Evolutionary conservation across 1,140 invertebrate genomes (phyloP).

Genomic region (Drosophila chauvacae): DNA sequence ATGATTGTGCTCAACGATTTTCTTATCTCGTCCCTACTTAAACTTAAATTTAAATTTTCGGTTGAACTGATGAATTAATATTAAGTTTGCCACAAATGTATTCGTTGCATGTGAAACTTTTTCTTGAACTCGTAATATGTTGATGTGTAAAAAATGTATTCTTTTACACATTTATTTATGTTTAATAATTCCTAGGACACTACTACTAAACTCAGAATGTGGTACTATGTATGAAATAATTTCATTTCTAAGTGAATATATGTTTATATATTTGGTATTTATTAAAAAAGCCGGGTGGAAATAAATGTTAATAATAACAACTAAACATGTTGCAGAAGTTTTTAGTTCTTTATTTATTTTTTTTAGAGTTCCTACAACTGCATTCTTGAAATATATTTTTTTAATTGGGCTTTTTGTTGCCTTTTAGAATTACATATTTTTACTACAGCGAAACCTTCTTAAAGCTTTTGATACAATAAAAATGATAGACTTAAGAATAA

Average conservation of each 20-base stretch:
- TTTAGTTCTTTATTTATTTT: background rate
- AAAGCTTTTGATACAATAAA: slow-evolving; percentile 63
- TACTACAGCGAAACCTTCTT: slow-evolving; percentile 66
- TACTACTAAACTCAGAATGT: slow-evolving; percentile 27
- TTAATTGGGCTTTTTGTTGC: background rate
- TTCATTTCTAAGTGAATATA: slow-evolving; percentile 2
- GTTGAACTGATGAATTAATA: slow-evolving; percentile 16
- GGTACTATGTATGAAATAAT: slow-evolving; percentile 1
- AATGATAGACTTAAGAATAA: slow-evolving; percentile 17
- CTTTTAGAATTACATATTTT: slow-evolving; percentile 28
- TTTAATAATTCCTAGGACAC: slow-evolving; percentile 3
- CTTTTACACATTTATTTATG: slow-evolving; percentile 7
- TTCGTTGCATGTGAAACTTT: slow-evolving; percentile 45
- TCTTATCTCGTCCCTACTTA: slow-evolving; percentile 20
- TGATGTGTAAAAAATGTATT: background rate
- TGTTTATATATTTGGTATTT: background rate
- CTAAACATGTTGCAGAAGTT: background rate
- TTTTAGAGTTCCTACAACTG: background rate
- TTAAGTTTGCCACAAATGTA: slow-evolving; percentile 10
- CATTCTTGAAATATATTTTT: slow-evolving; percentile 12
- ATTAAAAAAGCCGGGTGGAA: slow-evolving; percentile 4
- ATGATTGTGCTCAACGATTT: slow-evolving; percentile 81
- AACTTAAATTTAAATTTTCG: background rate
- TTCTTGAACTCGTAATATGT: slow-evolving; percentile 13
- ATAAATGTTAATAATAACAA: background rate